Conservation (phyloP, 2,797 vertebrate genomes). For the Ambastaia sidthimunki region DNA sequence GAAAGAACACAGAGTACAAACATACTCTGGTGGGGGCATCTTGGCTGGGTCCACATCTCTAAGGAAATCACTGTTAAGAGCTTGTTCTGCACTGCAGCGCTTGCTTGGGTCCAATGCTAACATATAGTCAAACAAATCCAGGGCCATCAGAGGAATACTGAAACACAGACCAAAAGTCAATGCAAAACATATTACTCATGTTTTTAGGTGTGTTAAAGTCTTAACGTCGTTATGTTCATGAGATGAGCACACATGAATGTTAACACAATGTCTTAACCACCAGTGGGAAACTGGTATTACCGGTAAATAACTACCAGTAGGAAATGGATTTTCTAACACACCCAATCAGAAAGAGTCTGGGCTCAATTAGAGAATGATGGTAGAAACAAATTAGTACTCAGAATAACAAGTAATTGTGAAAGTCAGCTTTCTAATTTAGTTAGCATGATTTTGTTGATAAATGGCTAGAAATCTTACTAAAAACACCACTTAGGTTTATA, state of each 20-base stretch:
- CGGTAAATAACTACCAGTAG: background rate
- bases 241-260: background rate
- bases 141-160: slow-evolving; percentile 90
- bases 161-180: slow-evolving; percentile 23
- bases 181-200: background rate
- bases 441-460: background rate
- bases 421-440: background rate
- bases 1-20: background rate
- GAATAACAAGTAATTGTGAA: background rate
- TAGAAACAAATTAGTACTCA: background rate
- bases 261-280: too few species aligned
- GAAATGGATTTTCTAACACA: background rate
- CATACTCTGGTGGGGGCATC: slow-evolving; percentile 98
- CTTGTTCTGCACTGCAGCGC: slow-evolving; percentile 94
- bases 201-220: background rate
- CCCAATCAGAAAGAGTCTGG: background rate
- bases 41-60: slow-evolving; percentile 95
- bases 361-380: background rate
- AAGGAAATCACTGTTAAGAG: slow-evolving; percentile 93
- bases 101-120: slow-evolving; percentile 95
- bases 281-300: background rate
- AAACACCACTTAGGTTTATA: too few species aligned
- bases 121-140: slow-evolving; percentile 98
- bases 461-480: background rate
- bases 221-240: too few species aligned